Evolutionary conservation across 1,140 invertebrate species (phyloP).

Genomic region (Paralvinella palmiformis): DNA sequence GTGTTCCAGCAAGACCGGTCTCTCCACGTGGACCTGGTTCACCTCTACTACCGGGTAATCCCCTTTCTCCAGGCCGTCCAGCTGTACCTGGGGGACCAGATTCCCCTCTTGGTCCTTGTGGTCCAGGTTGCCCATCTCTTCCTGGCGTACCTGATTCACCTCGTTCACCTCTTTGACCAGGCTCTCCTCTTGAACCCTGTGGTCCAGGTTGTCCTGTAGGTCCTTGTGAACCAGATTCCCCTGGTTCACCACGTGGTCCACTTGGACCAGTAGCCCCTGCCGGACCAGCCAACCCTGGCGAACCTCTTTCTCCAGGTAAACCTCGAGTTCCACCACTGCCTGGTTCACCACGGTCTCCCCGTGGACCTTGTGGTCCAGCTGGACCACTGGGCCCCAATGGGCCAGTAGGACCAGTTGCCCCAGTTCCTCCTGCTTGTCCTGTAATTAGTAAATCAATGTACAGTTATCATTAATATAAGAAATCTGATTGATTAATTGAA

Average conservation of each 20-base stretch:
- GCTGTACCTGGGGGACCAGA: conserved; percentile 2
- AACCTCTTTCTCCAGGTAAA: not conserved
- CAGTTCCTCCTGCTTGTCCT: not conserved
- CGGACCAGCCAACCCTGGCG: not conserved
- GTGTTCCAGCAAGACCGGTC: not conserved
- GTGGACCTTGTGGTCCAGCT: not conserved
- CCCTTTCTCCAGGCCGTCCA: not conserved
- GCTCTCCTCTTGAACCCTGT: conserved; percentile 8
- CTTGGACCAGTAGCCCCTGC: not conserved
- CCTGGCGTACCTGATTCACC: conserved; percentile 8
- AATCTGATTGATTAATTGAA: too few relatives aligned
- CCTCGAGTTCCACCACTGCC: conserved; percentile 10
- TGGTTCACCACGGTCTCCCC: conserved; percentile 9
- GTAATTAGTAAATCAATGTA: too few relatives aligned
- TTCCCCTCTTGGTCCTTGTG: not conserved
- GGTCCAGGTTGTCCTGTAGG: not conserved
- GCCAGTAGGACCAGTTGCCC: not conserved
- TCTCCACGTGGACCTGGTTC: not conserved
- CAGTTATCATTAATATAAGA: too few relatives aligned
- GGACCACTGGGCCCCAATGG: conserved; percentile 14
- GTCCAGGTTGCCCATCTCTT: not conserved
- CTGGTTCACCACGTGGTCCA: not conserved
- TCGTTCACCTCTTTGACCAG: conserved; percentile 12
- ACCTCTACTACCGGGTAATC: not conserved
- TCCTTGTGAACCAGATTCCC: not conserved